Evolutionary conservation across 2,113 vertebrate genomes (phyloP), one percentile per base, ranked within the genome.

Genomic region (Cyprinodon tularosa): DNA sequence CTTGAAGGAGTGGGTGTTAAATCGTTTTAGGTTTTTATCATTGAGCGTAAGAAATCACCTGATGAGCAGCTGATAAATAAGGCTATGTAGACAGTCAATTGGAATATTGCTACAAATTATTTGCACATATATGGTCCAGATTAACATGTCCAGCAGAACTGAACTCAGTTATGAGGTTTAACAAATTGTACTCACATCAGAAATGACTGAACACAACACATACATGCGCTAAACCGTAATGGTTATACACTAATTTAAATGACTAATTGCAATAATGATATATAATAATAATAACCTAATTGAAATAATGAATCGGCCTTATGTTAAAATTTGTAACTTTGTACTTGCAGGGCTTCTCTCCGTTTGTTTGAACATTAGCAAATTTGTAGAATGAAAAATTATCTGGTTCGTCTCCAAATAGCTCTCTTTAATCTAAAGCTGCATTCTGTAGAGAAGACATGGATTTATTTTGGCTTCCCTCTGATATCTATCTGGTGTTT

Each of bases 111-210:
- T 53, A 3, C 2, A 38, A 5, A 20, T 78, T 66, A 81, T 82
- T 82, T 83, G 74, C 78, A 66, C 64, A 57, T 40, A 62, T n/a
- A 66, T 12, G 53, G 72, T 71, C 57, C 40, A 66, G 15, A 13
- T 45, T 68, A 65, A 67, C 66, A 40, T 62, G 50, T 29, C 71
- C 68, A 72, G 83, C 73, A 67, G 77, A 84, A 84, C 78, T 71
- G 67, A 78, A 74, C 69, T 66, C 62, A 61, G 20, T 48, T 63
- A 48, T 80, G 66, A 53, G 72, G 44, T 48, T 82, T 74, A 77
- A 79, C 74, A 77, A 12, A 22, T 48, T 14, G 42, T 40, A 36
- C 4, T 44, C n/a, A 60, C 77, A 57, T 20, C 9, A 7, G 50
- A 57, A 57, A 57, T 8, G 4, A 10, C 50, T 57, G 50, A 57